Conservation (phyloP, 1,140 invertebrate genomes). For the Matsumurasca onukii region DNA sequence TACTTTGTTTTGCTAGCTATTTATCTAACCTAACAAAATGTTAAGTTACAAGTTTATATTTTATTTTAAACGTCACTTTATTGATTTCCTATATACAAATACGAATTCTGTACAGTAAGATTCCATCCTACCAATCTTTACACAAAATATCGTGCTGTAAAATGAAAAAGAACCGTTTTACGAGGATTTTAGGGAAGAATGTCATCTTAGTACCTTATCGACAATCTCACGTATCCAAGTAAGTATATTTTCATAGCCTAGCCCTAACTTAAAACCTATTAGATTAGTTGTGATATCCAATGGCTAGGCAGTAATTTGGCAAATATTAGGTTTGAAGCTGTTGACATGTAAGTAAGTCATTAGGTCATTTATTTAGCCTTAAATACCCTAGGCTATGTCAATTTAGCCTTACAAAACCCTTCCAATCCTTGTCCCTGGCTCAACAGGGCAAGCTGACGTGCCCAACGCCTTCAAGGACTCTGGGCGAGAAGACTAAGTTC, state of each 20-base stretch:
- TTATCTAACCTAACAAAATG: too few species aligned
- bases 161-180: conserved; percentile 61
- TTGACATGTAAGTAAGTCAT: neutral
- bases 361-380: conserved; percentile 4
- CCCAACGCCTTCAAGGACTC: too few species aligned
- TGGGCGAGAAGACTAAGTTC: too few species aligned
- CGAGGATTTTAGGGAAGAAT: conserved; percentile 58
- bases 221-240: conserved; percentile 67
- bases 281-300: conserved; percentile 17
- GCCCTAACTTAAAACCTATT: conserved; percentile 17
- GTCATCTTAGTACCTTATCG: conserved; percentile 70
- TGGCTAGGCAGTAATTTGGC: conserved; percentile 13
- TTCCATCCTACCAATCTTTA: too few species aligned
- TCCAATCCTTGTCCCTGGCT: too few species aligned
- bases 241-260: conserved; percentile 41
- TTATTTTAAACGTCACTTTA: too few species aligned
- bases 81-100: too few species aligned
- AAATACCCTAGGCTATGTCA: neutral
- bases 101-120: too few species aligned
- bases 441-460: too few species aligned
- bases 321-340: conserved; percentile 16
- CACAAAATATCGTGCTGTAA: too few species aligned
- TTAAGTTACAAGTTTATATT: too few species aligned
- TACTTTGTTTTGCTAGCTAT: too few species aligned
- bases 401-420: neutral